These are phyloP conservation scores for Leucophora obtusa DNA, from an alignment of 2,888 invertebrate genomes.

Conservation along the genomic window DNA sequence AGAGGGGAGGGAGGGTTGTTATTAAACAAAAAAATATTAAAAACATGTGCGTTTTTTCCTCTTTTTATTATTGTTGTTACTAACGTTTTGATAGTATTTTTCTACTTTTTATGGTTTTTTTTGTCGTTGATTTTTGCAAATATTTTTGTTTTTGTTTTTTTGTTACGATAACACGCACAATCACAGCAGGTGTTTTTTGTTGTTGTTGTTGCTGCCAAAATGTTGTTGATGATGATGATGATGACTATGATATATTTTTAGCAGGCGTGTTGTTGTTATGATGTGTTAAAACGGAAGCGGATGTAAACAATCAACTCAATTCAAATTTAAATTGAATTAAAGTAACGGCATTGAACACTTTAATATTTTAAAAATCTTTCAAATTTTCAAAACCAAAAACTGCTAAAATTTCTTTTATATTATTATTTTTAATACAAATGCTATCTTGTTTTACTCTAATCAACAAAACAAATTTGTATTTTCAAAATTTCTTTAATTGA, in stretches of 20 bases:
- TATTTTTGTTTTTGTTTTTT: constrained; percentile 28
- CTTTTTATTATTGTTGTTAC: constrained; percentile 25
- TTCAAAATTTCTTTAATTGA: not conserved
- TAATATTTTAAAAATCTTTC: not conserved
- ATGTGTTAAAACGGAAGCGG: constrained; percentile 49
- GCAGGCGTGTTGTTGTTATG: constrained; percentile 39
- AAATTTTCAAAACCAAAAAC: not conserved
- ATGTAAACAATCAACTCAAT: constrained; percentile 59
- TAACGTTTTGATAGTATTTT: constrained; percentile 18
- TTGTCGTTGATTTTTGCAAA: constrained; percentile 37
- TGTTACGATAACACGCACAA: constrained; percentile 50
- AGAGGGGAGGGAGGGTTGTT: not conserved
- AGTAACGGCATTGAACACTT: not conserved
- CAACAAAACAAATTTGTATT: not conserved
- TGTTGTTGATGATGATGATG: constrained; percentile 22
- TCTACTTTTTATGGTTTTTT: constrained; percentile 27
- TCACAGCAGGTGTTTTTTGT: constrained; percentile 59
- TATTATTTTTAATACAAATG: not conserved
- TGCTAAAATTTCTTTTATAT: not conserved
- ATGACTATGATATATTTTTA: constrained; percentile 48
- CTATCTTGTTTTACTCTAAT: not conserved
- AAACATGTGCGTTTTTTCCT: constrained; percentile 33
- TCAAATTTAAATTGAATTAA: not conserved
- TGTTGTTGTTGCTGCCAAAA: constrained; percentile 18
- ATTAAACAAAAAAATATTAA: constrained; percentile 3